phyloP scores from a whole-genome alignment of 1,140 invertebrate genomes.

The Zaprionus taronus region DNA sequence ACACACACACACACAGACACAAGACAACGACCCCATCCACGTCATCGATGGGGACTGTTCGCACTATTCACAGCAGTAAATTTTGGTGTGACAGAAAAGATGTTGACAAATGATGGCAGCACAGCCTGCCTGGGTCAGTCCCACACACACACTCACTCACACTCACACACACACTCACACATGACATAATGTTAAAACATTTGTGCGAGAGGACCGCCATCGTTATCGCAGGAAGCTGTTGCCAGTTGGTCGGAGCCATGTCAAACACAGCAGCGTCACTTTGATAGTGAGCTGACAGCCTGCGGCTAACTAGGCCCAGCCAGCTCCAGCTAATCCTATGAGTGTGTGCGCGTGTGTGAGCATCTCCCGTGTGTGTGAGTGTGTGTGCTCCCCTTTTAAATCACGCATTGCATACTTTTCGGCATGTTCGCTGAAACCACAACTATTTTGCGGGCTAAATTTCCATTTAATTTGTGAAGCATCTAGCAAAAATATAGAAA shows the following conservation, averaged over 20 bases:
- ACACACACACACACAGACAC: neutral
- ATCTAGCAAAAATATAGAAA: constrained; percentile 18
- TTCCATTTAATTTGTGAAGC: constrained; percentile 32
- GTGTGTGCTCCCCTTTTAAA: neutral
- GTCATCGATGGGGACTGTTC: constrained; percentile 3
- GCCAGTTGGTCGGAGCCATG: constrained; percentile 28
- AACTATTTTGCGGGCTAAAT: constrained; percentile 42
- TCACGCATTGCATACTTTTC: neutral
- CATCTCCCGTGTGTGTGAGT: neutral
- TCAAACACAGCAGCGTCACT: constrained; percentile 36
- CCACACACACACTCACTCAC: constrained; percentile 29
- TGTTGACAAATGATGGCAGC: constrained; percentile 69
- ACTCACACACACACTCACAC: neutral
- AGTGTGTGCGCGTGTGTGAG: constrained; percentile 8
- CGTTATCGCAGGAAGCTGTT: constrained; percentile 38
- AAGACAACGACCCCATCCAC: neutral
- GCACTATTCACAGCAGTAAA: neutral
- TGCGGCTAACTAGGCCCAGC: constrained; percentile 9
- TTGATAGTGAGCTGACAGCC: constrained; percentile 50
- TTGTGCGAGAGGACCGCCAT: constrained; percentile 33
- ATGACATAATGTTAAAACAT: constrained; percentile 12
- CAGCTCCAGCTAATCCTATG: constrained; percentile 33
- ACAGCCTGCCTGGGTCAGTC: constrained; percentile 23
- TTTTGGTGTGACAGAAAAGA: constrained; percentile 19
- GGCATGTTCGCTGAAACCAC: constrained; percentile 9